Percentiles rank a stretch among this genome's conserved stretches.
Evolutionary conservation across 2,888 invertebrate genomes (phyloP).

Genomic region (Drosophila falleni): DNA sequence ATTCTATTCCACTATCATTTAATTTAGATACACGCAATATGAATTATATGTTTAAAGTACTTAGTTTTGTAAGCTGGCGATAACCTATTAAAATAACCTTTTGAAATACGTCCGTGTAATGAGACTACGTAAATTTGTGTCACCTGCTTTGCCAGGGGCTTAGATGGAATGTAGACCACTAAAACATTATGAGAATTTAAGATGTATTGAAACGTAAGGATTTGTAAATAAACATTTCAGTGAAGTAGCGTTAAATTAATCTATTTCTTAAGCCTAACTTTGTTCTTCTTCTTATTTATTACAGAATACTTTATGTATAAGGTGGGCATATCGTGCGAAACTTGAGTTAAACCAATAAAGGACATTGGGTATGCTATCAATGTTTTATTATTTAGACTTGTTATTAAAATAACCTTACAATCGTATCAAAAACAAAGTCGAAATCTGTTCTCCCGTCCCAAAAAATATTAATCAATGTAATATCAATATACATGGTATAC

Average conservation of each 20-base stretch:
- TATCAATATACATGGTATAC: background rate
- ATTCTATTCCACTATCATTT: constrained; percentile 31
- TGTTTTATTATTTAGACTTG: background rate
- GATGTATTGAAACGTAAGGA: constrained; percentile 4
- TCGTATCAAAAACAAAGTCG: background rate
- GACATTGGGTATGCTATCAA: constrained; percentile 48
- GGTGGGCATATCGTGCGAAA: constrained; percentile 55
- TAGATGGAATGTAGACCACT: constrained; percentile 9
- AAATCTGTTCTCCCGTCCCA: background rate
- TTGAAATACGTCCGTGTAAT: constrained; percentile 1
- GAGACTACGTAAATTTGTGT: constrained; percentile 29
- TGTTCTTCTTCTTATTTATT: constrained; percentile 30
- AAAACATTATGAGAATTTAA: background rate
- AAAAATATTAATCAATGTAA: background rate
- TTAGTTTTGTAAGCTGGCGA: constrained; percentile 13
- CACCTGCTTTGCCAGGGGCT: constrained; percentile 18
- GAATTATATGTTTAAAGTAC: constrained; percentile 20
- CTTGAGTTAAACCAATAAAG: constrained; percentile 12
- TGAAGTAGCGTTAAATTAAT: background rate
- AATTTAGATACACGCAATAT: constrained; percentile 38
- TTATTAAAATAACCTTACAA: background rate
- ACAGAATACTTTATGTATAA: constrained; percentile 51
- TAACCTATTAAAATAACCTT: constrained; percentile 35
- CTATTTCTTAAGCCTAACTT: background rate
- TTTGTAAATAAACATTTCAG: constrained; percentile 23